phyloP scores from a whole-genome alignment of 35 echinoderm and acorn worm genomes.

The Apostichopus californicus region DNA sequence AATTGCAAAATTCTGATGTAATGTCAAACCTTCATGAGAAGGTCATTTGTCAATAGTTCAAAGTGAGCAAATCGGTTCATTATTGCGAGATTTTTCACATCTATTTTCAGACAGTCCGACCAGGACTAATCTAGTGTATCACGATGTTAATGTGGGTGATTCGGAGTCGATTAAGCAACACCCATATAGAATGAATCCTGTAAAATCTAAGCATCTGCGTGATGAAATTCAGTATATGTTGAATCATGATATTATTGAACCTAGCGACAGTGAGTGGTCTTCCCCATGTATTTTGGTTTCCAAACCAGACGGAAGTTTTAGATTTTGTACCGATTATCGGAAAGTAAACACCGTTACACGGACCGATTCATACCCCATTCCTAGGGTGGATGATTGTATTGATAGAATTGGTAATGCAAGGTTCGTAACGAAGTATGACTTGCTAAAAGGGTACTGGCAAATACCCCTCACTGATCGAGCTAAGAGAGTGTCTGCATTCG shows the following conservation, averaged over 20 bases:
- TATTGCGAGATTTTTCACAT: neutral
- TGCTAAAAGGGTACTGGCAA: conserved; percentile 75
- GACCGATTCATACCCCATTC: conserved; percentile 69
- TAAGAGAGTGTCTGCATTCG: conserved; percentile 61
- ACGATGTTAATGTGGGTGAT: conserved; percentile 68
- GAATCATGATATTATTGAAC: conserved; percentile 61
- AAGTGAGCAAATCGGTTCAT: conserved; percentile 1
- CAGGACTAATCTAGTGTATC: conserved; percentile 38
- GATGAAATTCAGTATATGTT: conserved; percentile 61
- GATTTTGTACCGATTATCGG: conserved; percentile 65
- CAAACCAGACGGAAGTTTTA: neutral
- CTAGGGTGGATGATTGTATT: conserved; percentile 73
- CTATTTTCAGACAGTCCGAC: conserved; percentile 65
- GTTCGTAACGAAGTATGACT: conserved; percentile 59
- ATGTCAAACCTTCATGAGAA: conserved; percentile 39
- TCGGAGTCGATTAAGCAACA: conserved; percentile 60
- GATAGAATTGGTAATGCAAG: conserved; percentile 61
- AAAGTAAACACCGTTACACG: conserved; percentile 72
- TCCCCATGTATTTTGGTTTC: conserved; percentile 56
- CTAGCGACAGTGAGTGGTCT: conserved; percentile 67
- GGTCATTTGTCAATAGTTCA: conserved; percentile 46
- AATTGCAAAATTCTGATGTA: conserved; percentile 45
- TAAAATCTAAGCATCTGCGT: neutral
- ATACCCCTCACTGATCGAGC: conserved; percentile 29
- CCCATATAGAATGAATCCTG: conserved; percentile 5